phyloP scores from a whole-genome alignment of 2,113 vertebrate genomes.

The Leptobrachium leishanense region DNA sequence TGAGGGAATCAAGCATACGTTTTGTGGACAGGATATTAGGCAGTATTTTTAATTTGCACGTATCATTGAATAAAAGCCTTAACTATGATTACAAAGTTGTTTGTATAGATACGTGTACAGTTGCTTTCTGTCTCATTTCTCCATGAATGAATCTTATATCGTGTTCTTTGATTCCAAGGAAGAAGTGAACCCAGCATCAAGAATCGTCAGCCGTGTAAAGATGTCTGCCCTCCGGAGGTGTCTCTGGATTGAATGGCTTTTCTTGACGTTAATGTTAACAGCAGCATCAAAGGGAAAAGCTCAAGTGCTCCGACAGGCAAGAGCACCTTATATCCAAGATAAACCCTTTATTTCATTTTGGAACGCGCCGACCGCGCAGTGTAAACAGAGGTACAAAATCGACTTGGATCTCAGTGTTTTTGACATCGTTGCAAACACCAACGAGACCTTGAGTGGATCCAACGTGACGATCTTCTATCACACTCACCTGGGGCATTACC shows the following conservation, averaged over 20 bases:
- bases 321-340: constrained; percentile 68
- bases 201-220: constrained; percentile 17
- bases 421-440: constrained; percentile 82
- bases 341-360: constrained; percentile 84
- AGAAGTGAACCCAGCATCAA: background rate
- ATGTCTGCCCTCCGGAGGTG: constrained; percentile 56
- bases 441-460: constrained; percentile 82
- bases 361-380: constrained; percentile 83
- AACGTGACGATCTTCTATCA: constrained; percentile 88
- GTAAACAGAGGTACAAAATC: constrained; percentile 80
- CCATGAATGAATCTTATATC: background rate
- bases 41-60: no score
- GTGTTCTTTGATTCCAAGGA: constrained; percentile 47
- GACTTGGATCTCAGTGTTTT: constrained; percentile 82
- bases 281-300: constrained; percentile 32
- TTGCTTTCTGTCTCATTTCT: background rate
- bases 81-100: no score
- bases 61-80: no score
- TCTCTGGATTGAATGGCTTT: constrained; percentile 43
- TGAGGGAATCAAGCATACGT: no score
- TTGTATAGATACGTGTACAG: no score
- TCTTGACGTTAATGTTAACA: constrained; percentile 25
- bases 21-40: no score
- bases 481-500: constrained; percentile 82
- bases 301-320: constrained; percentile 63